Base-by-base conservation (phyloP, 2,113 vertebrate genomes). In the Rafetus swinhoei region DNA sequence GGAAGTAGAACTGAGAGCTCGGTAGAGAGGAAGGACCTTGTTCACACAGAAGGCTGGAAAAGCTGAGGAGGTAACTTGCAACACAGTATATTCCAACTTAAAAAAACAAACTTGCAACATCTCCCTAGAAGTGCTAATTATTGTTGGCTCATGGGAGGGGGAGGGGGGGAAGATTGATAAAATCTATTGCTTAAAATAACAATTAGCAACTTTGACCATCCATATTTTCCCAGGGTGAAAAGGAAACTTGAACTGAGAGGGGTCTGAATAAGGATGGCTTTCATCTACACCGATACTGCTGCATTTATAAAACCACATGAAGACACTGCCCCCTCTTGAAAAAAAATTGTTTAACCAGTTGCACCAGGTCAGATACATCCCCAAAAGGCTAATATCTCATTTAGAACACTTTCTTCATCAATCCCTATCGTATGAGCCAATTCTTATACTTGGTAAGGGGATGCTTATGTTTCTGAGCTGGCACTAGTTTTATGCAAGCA, bases 1-100 rank as follows among this genome's bases (percentile, higher is more conserved):
- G 95, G 93, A 97, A 88, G 93, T 91, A 59, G 94, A 95, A 93
- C 88, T 1, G 80, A 96, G 91, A 97, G 85, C 69, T 55, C 1
- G 0, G 57, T 82, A 76, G 87, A 86, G 92, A 93, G 90, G 80
- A 93, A 96, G 91, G 82, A 83, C 52, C 62, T 92, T 95, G 80
- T 82, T 56, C 86, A 21, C 57, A 25, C 86, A 74, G 35, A 65
- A 77, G 93, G 79, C 53, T 2, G 0, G 3, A 32, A n/a, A 18
- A 93, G 85, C 93, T 74, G 89, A 90, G 77, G 88, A 62, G 59
- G 89, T n/a, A 7, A 14, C 92, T 91, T 96, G 90, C 89, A 1
- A 88, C 94, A 90, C 1, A 16, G 80, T 81, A 9, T 92, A 79
- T 93, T 96, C 69, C 87, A 50, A 88, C 54, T 94, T 93, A 92